A percentile compares a stretch with the other conserved stretches of the same genome.
phyloP scores from a whole-genome alignment of 30 jellyfish, hydroid and myxozoan species.

The Cassiopea andromeda region DNA sequence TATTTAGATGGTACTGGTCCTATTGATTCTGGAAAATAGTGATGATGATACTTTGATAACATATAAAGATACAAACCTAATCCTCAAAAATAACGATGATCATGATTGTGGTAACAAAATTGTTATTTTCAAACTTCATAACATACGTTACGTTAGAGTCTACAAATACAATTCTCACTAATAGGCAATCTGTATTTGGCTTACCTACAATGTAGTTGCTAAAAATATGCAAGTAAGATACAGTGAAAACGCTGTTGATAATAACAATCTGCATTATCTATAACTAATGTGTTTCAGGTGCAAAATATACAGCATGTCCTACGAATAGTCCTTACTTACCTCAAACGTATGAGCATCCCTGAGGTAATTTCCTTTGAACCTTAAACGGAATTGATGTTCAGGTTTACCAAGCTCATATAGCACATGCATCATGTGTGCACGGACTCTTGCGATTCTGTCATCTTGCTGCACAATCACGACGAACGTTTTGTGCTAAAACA shows the following conservation, averaged over 20 bases:
- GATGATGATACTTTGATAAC: background rate
- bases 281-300: no score
- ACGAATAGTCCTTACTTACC: constrained; percentile 30
- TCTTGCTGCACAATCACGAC: constrained; percentile 83
- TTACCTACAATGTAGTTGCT: no score
- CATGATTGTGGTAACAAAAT: background rate
- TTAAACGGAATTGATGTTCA: constrained; percentile 90
- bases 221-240: no score
- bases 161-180: no score
- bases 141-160: no score
- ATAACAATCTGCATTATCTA: no score
- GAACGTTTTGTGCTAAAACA: constrained; percentile 84
- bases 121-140: no score
- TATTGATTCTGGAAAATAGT: background rate
- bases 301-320: background rate
- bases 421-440: constrained; percentile 96
- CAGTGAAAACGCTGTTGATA: no score
- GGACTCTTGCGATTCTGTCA: constrained; percentile 91
- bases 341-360: constrained; percentile 98
- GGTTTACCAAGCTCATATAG: constrained; percentile 91
- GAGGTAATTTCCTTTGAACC: constrained; percentile 91
- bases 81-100: background rate
- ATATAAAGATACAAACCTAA: no score
- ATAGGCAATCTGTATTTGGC: no score
- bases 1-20: background rate